These are phyloP conservation scores for Harpegnathos saltator DNA, from an alignment of 1,140 invertebrate genomes.

Conservation along the genomic window DNA sequence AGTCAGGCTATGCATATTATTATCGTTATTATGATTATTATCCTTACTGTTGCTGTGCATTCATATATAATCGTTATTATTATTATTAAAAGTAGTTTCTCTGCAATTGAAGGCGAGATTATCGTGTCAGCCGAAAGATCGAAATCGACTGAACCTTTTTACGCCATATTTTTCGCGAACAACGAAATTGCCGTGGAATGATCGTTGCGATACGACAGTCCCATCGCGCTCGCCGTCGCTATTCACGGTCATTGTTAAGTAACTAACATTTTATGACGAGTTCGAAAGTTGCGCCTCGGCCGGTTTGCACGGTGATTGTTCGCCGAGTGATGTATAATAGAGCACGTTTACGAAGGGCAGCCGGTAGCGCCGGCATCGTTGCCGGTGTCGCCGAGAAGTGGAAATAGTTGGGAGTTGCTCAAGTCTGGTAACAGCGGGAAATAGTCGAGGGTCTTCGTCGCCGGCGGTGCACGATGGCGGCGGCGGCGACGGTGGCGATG, in stretches of 20 bases:
- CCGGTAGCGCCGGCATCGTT: slow-evolving; percentile 48
- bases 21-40: too few species aligned
- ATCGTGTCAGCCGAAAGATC: too few species aligned
- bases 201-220: too few species aligned
- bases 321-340: slow-evolving; percentile 18
- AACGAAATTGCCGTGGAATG: too few species aligned
- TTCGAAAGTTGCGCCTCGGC: not conserved
- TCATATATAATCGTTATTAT: too few species aligned
- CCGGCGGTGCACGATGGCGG: not conserved
- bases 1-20: too few species aligned
- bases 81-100: too few species aligned
- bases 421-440: slow-evolving; percentile 50
- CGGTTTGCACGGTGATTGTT: slow-evolving; percentile 14
- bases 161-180: not conserved
- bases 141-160: too few species aligned
- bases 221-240: not conserved
- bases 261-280: not conserved
- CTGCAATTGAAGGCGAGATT: too few species aligned
- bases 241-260: not conserved
- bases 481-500: not conserved
- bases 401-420: slow-evolving; percentile 48
- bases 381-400: slow-evolving; percentile 28
- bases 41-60: too few species aligned
- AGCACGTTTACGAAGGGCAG: slow-evolving; percentile 16
- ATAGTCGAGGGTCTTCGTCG: slow-evolving; percentile 50